Conservation (phyloP, 2,113 vertebrate species). For the Prionailurus bengalensis region DNA sequence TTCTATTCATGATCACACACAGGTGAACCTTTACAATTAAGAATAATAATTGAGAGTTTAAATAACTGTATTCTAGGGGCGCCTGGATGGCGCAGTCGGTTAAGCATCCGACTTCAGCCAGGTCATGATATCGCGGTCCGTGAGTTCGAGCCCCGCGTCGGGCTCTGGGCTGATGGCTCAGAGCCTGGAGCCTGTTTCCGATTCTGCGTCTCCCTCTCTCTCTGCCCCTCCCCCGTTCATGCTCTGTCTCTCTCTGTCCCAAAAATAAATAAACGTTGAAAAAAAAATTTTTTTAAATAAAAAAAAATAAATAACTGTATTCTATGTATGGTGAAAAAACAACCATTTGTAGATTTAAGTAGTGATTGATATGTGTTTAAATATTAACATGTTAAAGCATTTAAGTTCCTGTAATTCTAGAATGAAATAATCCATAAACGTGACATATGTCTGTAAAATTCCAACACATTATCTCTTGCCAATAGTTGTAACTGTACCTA, state of each 20-base stretch:
- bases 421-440: neutral
- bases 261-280: too few species aligned
- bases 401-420: neutral
- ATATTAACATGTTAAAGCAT: neutral
- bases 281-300: too few species aligned
- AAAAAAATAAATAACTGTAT: neutral
- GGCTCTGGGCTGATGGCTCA: too few species aligned
- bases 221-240: too few species aligned
- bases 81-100: too few species aligned
- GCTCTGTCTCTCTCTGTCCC: too few species aligned
- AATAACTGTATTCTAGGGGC: neutral
- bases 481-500: neutral
- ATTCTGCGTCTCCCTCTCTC: too few species aligned
- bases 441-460: neutral
- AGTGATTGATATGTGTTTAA: neutral
- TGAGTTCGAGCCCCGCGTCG: too few species aligned
- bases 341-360: neutral
- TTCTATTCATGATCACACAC: neutral
- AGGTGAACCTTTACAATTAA: neutral
- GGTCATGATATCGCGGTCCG: too few species aligned
- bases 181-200: too few species aligned
- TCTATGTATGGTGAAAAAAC: neutral
- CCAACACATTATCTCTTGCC: neutral
- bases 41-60: neutral
- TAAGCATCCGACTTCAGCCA: too few species aligned